Evolutionary conservation across 30 jellyfish, hydroid and myxozoan species (phyloP).

Genomic region (Hydra vulgaris): DNA sequence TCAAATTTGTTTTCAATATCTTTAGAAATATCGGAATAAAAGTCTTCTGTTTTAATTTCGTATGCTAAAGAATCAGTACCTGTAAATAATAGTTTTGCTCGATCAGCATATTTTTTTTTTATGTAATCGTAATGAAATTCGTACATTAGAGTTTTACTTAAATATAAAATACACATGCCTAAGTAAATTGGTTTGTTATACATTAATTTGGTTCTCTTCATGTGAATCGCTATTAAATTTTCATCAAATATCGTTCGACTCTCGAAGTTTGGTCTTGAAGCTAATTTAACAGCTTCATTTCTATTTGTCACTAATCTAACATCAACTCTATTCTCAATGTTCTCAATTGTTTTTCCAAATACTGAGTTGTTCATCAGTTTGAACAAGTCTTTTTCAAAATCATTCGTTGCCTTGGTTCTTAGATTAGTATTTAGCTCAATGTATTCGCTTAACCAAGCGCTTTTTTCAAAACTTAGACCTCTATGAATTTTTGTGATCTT

Average conservation of each 20-base stretch:
- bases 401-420: constrained; percentile 16
- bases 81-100: constrained; percentile 2
- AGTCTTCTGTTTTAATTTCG: constrained; percentile 49
- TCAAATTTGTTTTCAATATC: constrained; percentile 15
- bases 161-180: constrained; percentile 18
- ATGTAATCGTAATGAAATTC: constrained; percentile 37
- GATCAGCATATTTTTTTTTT: background rate
- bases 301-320: constrained; percentile 16
- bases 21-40: constrained; percentile 19
- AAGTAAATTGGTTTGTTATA: constrained; percentile 19
- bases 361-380: constrained; percentile 47
- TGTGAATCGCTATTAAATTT: constrained; percentile 12
- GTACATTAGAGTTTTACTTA: constrained; percentile 23
- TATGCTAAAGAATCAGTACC: constrained; percentile 44
- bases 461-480: constrained; percentile 8
- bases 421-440: constrained; percentile 6
- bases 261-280: constrained; percentile 3
- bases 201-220: constrained; percentile 16
- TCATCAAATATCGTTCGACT: constrained; percentile 2
- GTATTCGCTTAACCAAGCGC: constrained; percentile 26
- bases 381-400: constrained; percentile 32
- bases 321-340: constrained; percentile 4
- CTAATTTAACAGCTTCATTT: background rate
- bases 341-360: constrained; percentile 42
- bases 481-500: constrained; percentile 12